Base-by-base conservation (phyloP, 2,113 vertebrate species). In the Ia io region DNA sequence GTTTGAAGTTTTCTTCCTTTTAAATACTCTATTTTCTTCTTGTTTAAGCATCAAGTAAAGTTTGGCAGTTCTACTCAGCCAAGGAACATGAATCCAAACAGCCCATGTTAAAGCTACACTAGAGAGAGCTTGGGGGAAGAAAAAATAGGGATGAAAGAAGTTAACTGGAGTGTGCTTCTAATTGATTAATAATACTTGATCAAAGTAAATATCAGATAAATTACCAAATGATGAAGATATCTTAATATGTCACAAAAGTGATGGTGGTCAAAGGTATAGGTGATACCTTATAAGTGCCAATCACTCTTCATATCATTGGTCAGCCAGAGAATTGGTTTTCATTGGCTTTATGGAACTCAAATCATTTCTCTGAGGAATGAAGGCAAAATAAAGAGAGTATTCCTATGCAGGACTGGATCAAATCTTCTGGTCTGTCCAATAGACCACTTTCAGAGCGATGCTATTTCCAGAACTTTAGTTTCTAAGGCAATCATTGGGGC, bases 41-140 rank as follows among this genome's bases (percentile, higher is more conserved):
- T 83, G 11, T 73, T 84, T 88, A 95, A 95, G 20, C 9, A 63
- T 61, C 17, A 37, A 67, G 30, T 51, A 67, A 89, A 56, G 3
- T 87, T 93, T 84, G 63, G 56, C 63, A 87, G 44, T 47, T 86
- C 28, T 70, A 3, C 51, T 88, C 32, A 87, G 59, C 47, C 51
- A 87, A 86, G 73, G 40, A 92, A 42, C 53, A 65, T 87, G 40
- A 94, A 90, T 84, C 2, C 6, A 92, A 44, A 73, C 79, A 94
- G 9, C 20, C 22, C 17, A 3, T 44, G 70, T 78, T 49, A 30
- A 2, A 76, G 30, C 44, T 73, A 47, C 0, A 83, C 30, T n/a
- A n/a, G n/a, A n/a, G 28, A 12, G 67, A 40, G 35, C 25, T 82
- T 84, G 32, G 18, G 47, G 35, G 44, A 71, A 84, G 67, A 79